Evolutionary conservation across 1,140 invertebrate genomes (phyloP).

Genomic region (Heliconius hewitsoni): DNA sequence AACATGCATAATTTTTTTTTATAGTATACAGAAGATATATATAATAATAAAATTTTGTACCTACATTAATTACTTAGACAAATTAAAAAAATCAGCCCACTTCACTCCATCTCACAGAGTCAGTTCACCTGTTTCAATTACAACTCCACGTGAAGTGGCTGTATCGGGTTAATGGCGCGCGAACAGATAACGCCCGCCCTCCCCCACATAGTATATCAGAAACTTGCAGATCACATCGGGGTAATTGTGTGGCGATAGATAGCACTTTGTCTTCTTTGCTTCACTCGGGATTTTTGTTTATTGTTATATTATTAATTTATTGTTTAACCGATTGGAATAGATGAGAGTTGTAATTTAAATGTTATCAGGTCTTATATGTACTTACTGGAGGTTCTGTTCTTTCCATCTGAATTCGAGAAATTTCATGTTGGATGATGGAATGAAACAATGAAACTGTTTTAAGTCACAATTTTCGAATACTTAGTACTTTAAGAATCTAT

Average conservation of each 20-base stretch:
- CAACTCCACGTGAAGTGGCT: slow-evolving; percentile 35
- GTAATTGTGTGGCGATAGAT: slow-evolving; percentile 40
- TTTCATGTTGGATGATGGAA: no score
- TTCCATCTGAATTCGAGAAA: no score
- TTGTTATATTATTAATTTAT: slow-evolving; percentile 5
- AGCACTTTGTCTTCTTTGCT: slow-evolving; percentile 35
- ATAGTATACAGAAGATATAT: no score
- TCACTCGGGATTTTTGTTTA: slow-evolving; percentile 19
- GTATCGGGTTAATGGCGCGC: slow-evolving; percentile 40
- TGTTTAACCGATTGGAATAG: background rate
- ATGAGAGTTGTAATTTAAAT: no score
- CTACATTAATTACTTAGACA: no score
- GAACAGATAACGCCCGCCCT: slow-evolving; percentile 36
- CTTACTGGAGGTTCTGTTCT: no score
- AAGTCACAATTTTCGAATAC: no score
- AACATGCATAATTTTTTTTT: no score
- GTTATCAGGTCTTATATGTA: no score
- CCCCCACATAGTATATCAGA: slow-evolving; percentile 35
- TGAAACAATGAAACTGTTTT: no score
- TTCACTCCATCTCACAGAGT: background rate
- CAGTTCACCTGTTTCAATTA: slow-evolving; percentile 39
- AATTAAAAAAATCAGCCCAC: background rate
- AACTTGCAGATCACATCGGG: slow-evolving; percentile 39
- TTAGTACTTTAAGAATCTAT: no score
- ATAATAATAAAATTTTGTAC: no score